Percentiles rank a stretch among this genome's conserved stretches.
These are phyloP conservation scores for Myrmecophaga tridactyla DNA, from an alignment of 2,113 vertebrate genomes.

Conservation along the genomic window DNA sequence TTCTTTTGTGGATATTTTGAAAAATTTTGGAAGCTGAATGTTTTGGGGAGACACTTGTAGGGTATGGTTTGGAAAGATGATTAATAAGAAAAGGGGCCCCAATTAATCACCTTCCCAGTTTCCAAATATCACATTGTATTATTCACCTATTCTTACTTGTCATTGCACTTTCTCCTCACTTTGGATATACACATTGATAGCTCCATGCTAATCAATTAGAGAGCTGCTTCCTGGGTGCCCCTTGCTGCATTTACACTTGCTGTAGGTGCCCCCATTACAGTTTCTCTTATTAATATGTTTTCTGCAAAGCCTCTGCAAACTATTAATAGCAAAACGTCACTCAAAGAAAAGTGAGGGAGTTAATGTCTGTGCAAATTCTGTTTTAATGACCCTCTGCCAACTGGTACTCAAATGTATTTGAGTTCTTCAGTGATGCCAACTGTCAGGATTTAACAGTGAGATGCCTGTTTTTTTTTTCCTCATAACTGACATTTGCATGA, in stretches of 20 bases:
- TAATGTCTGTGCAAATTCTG: constrained; percentile 93
- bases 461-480: constrained; percentile 85
- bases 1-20: constrained; percentile 77
- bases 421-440: constrained; percentile 91
- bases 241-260: constrained; percentile 84
- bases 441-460: constrained; percentile 92
- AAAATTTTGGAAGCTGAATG: constrained; percentile 74
- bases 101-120: constrained; percentile 81
- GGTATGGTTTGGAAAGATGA: constrained; percentile 78
- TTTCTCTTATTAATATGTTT: constrained; percentile 91
- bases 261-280: constrained; percentile 86
- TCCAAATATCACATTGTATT: constrained; percentile 84
- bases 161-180: constrained; percentile 84
- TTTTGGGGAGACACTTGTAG: constrained; percentile 78
- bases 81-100: constrained; percentile 81
- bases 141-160: constrained; percentile 85
- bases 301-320: constrained; percentile 91
- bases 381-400: constrained; percentile 93
- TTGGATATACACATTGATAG: constrained; percentile 83
- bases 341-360: constrained; percentile 91
- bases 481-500: constrained; percentile 93
- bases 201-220: constrained; percentile 88
- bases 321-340: constrained; percentile 93
- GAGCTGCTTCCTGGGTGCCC: constrained; percentile 81
- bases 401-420: constrained; percentile 90